Percentiles rank a stretch among this genome's conserved stretches.
These are phyloP conservation scores for Pseudochromis fuscus DNA, from an alignment of 2,797 vertebrate species.

Conservation along the genomic window DNA sequence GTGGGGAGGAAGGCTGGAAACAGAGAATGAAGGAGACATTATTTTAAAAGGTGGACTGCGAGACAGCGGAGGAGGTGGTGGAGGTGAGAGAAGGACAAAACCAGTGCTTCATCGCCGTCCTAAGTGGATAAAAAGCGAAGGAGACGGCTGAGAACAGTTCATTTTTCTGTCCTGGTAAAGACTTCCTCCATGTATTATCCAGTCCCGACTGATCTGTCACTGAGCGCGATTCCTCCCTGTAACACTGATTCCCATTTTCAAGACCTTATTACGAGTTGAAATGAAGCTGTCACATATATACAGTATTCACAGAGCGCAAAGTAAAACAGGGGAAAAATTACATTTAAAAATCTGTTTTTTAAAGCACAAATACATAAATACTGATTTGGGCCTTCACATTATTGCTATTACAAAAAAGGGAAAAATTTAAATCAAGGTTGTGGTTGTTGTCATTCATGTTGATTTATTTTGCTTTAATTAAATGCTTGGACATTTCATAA, in stretches of 20 bases:
- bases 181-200: slow-evolving; percentile 56
- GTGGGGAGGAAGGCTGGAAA: slow-evolving; percentile 47
- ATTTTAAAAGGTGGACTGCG: slow-evolving; percentile 68
- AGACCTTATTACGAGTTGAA: slow-evolving; percentile 13
- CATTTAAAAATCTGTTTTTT: neutral
- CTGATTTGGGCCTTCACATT: too few species aligned
- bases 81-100: slow-evolving; percentile 68
- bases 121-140: slow-evolving; percentile 77
- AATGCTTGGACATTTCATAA: too few species aligned
- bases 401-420: too few species aligned
- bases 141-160: slow-evolving; percentile 69
- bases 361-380: neutral
- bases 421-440: too few species aligned
- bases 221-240: slow-evolving; percentile 30
- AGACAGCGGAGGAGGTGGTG: slow-evolving; percentile 53
- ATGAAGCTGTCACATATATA: slow-evolving; percentile 30
- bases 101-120: slow-evolving; percentile 42
- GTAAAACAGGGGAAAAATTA: neutral
- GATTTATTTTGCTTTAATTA: neutral
- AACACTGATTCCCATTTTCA: slow-evolving; percentile 14
- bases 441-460: neutral
- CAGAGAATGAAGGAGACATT: slow-evolving; percentile 60
- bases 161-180: slow-evolving; percentile 67
- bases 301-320: slow-evolving; percentile 6
- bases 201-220: slow-evolving; percentile 61